Evolutionary conservation across 2,113 vertebrate genomes (phyloP).

Genomic region (Scolopax mira): DNA sequence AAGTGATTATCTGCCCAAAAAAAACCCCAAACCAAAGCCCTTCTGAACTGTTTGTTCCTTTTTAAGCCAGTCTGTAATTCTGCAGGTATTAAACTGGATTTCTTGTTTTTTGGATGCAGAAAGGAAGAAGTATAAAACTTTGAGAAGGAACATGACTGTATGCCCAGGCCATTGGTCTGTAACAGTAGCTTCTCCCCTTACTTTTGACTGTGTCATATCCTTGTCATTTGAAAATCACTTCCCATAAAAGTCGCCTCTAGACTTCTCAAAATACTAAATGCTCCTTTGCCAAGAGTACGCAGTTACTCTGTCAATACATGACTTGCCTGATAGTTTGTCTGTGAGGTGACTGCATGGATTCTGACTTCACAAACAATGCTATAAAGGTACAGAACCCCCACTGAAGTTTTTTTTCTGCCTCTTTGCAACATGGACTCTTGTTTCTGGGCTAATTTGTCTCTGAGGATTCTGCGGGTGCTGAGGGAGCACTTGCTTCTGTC

Average conservation of each 20-base stretch:
- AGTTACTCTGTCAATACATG: not conserved
- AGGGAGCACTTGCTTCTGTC: not conserved
- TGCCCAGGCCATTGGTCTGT: not conserved
- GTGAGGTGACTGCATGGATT: not conserved
- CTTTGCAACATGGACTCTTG: not conserved
- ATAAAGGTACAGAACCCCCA: accelerated
- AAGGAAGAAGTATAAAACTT: not conserved
- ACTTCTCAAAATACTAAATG: not conserved
- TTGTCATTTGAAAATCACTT: not conserved
- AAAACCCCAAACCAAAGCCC: not conserved
- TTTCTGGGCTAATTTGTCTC: not conserved
- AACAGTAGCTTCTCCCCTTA: not conserved
- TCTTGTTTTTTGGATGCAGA: not conserved
- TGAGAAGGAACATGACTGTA: not conserved
- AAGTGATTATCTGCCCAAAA: not conserved
- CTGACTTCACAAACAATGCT: not conserved
- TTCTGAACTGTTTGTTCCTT: not conserved
- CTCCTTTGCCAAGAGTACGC: not conserved
- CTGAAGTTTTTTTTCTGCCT: not conserved
- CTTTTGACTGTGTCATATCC: not conserved
- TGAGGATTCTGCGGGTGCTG: not conserved
- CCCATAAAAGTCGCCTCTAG: not conserved
- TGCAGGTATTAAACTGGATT: not conserved
- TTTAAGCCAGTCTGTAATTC: not conserved
- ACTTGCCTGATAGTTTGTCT: not conserved